These are phyloP conservation scores for Anthonomus grandis DNA, from an alignment of 1,140 invertebrate genomes.

Conservation along the genomic window DNA sequence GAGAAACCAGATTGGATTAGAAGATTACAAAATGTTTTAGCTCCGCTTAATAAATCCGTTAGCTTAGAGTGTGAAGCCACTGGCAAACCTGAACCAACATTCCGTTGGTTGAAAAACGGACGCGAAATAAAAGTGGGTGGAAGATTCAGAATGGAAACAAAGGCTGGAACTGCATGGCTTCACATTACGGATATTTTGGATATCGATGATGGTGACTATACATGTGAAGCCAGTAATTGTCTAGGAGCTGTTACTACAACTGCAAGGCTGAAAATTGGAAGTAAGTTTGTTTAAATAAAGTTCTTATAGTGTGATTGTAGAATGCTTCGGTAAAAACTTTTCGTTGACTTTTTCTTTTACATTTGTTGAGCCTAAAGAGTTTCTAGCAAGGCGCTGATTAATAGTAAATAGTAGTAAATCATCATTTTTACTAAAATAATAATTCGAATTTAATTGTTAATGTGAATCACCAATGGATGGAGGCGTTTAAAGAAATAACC, in stretches of 20 bases:
- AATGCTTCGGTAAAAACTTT: too few species aligned
- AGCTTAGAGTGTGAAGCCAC: constrained; percentile 83
- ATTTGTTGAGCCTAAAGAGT: too few species aligned
- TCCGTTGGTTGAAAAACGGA: constrained; percentile 92
- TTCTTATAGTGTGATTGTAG: too few species aligned
- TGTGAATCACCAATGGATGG: too few species aligned
- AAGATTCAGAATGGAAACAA: constrained; percentile 69
- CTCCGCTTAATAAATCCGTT: constrained; percentile 82
- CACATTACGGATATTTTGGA: constrained; percentile 87
- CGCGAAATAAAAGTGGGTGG: constrained; percentile 71
- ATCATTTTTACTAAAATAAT: too few species aligned
- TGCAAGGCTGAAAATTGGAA: constrained; percentile 83
- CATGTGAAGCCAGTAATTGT: constrained; percentile 90
- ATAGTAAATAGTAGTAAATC: background rate
- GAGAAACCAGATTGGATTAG: constrained; percentile 90
- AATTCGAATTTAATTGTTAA: too few species aligned
- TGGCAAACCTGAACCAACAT: constrained; percentile 86
- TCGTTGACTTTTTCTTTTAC: constrained; percentile 8
- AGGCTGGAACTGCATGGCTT: constrained; percentile 81
- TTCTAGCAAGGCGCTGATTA: too few species aligned
- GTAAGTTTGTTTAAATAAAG: too few species aligned
- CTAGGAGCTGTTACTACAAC: constrained; percentile 86
- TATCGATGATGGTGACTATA: constrained; percentile 93
- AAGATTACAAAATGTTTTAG: constrained; percentile 70
- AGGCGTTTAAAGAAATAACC: too few species aligned